These are phyloP conservation scores for Malachius bipustulatus DNA, from an alignment of 2,888 invertebrate species.

Conservation along the genomic window DNA sequence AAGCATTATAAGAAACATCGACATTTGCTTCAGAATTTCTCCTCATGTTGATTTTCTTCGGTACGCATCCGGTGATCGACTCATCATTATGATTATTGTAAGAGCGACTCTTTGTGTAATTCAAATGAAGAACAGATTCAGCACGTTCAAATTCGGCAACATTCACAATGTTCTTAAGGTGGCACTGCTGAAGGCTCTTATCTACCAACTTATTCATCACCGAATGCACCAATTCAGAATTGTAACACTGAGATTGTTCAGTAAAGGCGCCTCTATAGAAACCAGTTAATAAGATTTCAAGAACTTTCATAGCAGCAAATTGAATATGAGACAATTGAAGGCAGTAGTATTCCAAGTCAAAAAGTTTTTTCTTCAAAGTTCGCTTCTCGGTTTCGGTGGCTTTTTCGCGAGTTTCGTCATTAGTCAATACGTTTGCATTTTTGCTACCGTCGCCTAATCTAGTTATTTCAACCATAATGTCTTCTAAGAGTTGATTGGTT, in stretches of 20 bases:
- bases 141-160: conserved; percentile 40
- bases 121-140: conserved; percentile 37
- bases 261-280: conserved; percentile 35
- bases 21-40: not conserved
- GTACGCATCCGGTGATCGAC: conserved; percentile 16
- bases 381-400: conserved; percentile 23
- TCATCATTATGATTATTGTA: conserved; percentile 33
- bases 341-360: conserved; percentile 37
- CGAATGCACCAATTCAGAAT: conserved; percentile 27
- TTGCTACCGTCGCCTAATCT: conserved; percentile 32
- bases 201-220: conserved; percentile 37
- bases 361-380: conserved; percentile 32
- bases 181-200: conserved; percentile 38
- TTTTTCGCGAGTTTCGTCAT: conserved; percentile 13
- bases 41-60: no score
- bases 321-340: conserved; percentile 42
- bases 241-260: conserved; percentile 5
- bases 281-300: conserved; percentile 41
- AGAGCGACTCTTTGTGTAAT: conserved; percentile 31
- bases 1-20: no score
- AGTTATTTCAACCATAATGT: conserved; percentile 42
- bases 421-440: conserved; percentile 20
- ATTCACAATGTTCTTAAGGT: conserved; percentile 36
- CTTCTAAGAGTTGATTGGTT: conserved; percentile 41
- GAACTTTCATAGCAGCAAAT: conserved; percentile 44